A percentile compares a stretch with the other conserved stretches of the same genome.
Evolutionary conservation across 1,140 invertebrate species (phyloP).

Genomic region (Reticulitermes speratus): DNA sequence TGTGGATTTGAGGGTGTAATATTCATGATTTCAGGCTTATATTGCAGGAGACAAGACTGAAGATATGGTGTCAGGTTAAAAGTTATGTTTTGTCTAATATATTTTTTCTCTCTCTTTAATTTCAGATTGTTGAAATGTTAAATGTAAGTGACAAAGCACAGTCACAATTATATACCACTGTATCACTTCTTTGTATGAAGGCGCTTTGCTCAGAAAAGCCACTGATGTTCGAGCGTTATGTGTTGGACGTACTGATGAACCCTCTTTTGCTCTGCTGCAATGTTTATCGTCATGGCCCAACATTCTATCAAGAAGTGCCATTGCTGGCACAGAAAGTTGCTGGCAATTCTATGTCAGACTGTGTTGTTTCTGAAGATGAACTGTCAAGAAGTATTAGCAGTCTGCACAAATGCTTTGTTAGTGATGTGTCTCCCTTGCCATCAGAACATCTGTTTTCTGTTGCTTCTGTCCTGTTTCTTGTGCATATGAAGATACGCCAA

Average conservation of each 20-base stretch:
- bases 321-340: conserved; percentile 11
- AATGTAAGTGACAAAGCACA: conserved; percentile 3
- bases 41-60: no score
- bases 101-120: background rate
- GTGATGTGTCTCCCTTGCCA: conserved; percentile 45
- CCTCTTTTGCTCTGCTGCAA: conserved; percentile 42
- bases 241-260: conserved; percentile 49
- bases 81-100: no score
- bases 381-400: conserved; percentile 45
- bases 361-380: conserved; percentile 41
- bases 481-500: conserved; percentile 43
- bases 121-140: conserved; percentile 33
- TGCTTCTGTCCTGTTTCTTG: conserved; percentile 45
- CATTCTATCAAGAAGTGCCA: conserved; percentile 19
- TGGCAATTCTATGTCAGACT: background rate
- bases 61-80: no score
- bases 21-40: no score
- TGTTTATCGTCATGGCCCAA: background rate
- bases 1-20: no score
- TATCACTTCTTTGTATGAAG: conserved; percentile 55
- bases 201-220: conserved; percentile 53
- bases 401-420: conserved; percentile 47
- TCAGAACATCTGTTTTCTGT: conserved; percentile 40
- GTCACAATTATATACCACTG: background rate
- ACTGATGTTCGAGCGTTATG: conserved; percentile 45